These are phyloP conservation scores for Eubasilissa regina DNA, from an alignment of 1,140 invertebrate genomes.

Conservation along the genomic window DNA sequence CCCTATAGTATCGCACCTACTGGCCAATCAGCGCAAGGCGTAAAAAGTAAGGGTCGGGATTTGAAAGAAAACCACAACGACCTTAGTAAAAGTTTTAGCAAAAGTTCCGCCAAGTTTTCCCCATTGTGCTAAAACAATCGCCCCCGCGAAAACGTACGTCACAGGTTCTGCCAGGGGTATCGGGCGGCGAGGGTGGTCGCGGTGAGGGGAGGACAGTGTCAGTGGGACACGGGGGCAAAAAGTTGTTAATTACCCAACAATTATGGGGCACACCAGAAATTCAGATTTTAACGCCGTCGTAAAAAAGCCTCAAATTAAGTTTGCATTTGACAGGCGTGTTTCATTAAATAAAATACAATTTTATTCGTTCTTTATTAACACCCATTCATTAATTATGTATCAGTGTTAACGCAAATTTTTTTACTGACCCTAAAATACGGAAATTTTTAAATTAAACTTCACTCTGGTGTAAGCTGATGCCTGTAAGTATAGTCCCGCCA, in stretches of 20 bases:
- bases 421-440: too few relatives aligned
- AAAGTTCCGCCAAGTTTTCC: conserved; percentile 13
- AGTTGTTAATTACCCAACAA: conserved; percentile 34
- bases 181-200: not conserved
- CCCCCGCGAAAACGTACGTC: conserved; percentile 19
- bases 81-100: conserved; percentile 22
- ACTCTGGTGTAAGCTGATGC: too few relatives aligned
- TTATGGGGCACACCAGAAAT: conserved; percentile 17
- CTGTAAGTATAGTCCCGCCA: too few relatives aligned
- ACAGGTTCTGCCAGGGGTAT: not conserved
- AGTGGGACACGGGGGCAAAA: conserved; percentile 12
- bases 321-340: conserved; percentile 3
- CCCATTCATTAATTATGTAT: too few relatives aligned
- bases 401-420: too few relatives aligned
- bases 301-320: conserved; percentile 6
- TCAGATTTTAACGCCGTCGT: conserved; percentile 9
- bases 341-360: not conserved
- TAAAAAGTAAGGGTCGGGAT: conserved; percentile 14
- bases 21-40: not conserved
- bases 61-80: conserved; percentile 36
- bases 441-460: too few relatives aligned
- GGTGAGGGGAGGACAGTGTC: not conserved
- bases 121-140: conserved; percentile 36
- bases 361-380: too few relatives aligned
- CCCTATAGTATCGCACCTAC: too few relatives aligned